A percentile compares a stretch with the other conserved stretches of the same genome.
Conservation (phyloP, 2,113 vertebrate genomes). For the Lutjanus erythropterus region DNA sequence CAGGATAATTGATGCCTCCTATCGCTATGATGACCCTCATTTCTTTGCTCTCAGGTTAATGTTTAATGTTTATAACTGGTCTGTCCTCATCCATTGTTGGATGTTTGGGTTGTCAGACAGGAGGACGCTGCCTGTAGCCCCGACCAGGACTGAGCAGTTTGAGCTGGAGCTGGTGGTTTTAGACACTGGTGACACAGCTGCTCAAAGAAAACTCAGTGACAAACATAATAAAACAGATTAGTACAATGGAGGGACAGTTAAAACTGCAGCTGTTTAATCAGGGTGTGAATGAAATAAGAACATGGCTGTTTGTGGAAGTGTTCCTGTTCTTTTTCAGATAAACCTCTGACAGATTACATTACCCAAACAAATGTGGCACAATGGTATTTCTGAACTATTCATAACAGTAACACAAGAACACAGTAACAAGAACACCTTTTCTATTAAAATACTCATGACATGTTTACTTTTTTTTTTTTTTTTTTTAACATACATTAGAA, state of each 20-base stretch:
- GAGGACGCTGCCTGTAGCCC: background rate
- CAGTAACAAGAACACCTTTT: too few relatives aligned
- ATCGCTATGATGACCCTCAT: background rate
- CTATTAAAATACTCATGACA: background rate
- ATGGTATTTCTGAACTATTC: background rate
- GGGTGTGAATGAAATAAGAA: background rate
- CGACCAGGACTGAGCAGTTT: constrained; percentile 1
- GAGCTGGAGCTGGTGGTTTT: background rate
- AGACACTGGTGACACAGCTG: background rate
- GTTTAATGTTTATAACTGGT: constrained; percentile 29
- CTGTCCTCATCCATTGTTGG: background rate
- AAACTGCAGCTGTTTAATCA: background rate
- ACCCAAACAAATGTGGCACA: background rate
- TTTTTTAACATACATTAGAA: background rate
- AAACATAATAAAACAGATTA: background rate
- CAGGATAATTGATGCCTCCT: background rate
- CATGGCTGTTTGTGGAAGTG: background rate
- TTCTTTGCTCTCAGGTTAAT: background rate
- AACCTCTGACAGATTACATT: background rate
- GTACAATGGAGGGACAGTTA: background rate
- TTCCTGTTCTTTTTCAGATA: background rate
- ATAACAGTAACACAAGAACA: too few relatives aligned
- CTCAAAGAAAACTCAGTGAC: background rate
- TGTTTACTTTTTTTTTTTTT: too few relatives aligned
- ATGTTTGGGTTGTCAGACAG: constrained; percentile 45